Evolutionary conservation across 2,888 invertebrate genomes (phyloP), one percentile per base, ranked within the genome.

Genomic region (Idaea biselata): DNA sequence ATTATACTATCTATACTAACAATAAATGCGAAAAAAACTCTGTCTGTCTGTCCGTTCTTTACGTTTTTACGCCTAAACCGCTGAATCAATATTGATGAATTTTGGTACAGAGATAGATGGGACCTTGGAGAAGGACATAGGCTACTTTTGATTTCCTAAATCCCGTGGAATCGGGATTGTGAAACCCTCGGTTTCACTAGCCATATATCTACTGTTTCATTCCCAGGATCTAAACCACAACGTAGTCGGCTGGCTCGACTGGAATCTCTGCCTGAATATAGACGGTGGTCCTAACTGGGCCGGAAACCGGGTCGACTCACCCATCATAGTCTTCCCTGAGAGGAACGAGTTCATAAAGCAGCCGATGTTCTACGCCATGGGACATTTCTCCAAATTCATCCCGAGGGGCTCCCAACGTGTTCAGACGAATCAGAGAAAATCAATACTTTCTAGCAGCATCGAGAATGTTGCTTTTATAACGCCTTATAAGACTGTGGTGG

Each of bases 211-310:
- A n/a, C n/a, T n/a, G n/a, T n/a, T 14, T 44, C n/a, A 65, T 61
- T 44, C 63, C 59, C 82, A 96, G 94, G 95, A 97, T 82, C 79
- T 97, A 14, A 94, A 95, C 70, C 93, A 97, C 83, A 95, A 95
- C 88, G 94, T 95, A 0, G 91, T 93, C 18, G 98, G 97, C 1
- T 99, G 98, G 97, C 89, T 97, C 0, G 98, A 99, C 81, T 99
- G 98, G 98, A 99, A 99, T 86, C 82, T 98, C 62, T 96, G 95
- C 8, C 84, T 98, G 16, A 93, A 97, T 80, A 76, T 89, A 68
- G 61, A 81, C 16, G 98, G 98, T 14, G 97, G 98, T 0, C 98
- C 98, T 0, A 97, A 95, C 75, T 97, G 96, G 95, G 94, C 93
- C 0, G 73, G 86, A 0, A 97, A 97, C 86, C 94, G 88, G 76